Evolutionary conservation across 2,797 vertebrate species (phyloP), one percentile per base, ranked within the genome.

Genomic region (Sarcoramphus papa): DNA sequence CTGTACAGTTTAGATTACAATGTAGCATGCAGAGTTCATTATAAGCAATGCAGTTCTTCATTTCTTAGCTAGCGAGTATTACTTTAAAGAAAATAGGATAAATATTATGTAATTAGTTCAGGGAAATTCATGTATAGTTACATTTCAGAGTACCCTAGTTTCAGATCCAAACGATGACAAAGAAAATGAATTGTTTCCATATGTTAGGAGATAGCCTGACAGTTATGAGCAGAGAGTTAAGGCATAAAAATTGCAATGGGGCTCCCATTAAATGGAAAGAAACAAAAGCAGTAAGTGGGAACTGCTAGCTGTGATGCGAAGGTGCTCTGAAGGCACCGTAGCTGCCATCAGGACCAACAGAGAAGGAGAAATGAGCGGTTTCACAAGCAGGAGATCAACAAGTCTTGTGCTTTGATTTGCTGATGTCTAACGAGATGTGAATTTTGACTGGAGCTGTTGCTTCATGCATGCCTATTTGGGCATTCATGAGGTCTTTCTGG

Each of bases 1-100:
- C 97, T 97, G 97, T 96, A 97, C 96, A 97, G 97, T 98, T 98
- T 98, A 97, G 98, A 98, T 98, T 98, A 98, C 97, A 98, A 83
- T 94, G 94, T 95, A 97, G 93, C 97, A 97, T 97, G 96, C 97
- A 97, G 95, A 97, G 97, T 97, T 98, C 98, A 98, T 98, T 98
- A 97, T 97, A 98, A 98, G 98, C 97, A 97, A 97, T 92, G 96
- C 88, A 86, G 47, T 93, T 97, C 96, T 97, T 97, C 92, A 96
- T 97, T 97, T 97, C 95, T 97, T 95, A 95, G 95, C 96, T 96
- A 96, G 97, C 33, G 5, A 97, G 90, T 95, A 95, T 94, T 97
- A 92, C 97, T 98, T 98, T 98, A 97, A 97, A 98, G 97, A 97
- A 98, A 97, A 98, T 97, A 97, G 97, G 97, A 96, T 98, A 95